phyloP scores from a whole-genome alignment of 2,797 vertebrate species.

The Petrocephalus schoutedeni region DNA sequence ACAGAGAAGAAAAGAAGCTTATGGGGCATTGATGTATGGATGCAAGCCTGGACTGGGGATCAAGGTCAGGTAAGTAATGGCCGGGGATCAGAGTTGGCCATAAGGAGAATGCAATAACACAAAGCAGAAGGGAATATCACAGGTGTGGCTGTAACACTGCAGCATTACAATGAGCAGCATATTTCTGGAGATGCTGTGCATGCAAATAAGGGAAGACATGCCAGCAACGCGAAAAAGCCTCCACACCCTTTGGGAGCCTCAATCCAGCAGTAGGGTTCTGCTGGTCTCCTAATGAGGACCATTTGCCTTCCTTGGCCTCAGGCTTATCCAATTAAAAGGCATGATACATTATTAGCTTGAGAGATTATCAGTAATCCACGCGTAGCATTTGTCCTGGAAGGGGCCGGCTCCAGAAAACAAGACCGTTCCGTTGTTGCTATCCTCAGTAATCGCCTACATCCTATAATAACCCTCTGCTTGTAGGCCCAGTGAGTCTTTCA shows the following conservation, averaged over 20 bases:
- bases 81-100: neutral
- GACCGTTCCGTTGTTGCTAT: neutral
- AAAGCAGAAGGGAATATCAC: neutral
- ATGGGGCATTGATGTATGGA: neutral
- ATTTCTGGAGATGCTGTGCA: neutral
- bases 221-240: neutral
- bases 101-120: neutral
- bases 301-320: neutral
- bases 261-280: neutral
- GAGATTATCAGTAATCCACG: constrained; percentile 3
- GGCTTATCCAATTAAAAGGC: constrained; percentile 30
- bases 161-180: neutral
- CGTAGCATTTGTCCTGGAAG: neutral
- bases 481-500: neutral
- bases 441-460: neutral
- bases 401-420: neutral
- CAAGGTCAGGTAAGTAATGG: neutral
- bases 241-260: neutral
- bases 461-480: neutral
- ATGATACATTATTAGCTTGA: neutral
- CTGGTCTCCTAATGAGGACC: neutral
- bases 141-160: neutral
- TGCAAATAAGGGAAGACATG: neutral
- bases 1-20: neutral
- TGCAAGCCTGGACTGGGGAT: neutral